These are phyloP conservation scores for Mythimna loreyi DNA, from an alignment of 2,888 invertebrate species.

Conservation along the genomic window DNA sequence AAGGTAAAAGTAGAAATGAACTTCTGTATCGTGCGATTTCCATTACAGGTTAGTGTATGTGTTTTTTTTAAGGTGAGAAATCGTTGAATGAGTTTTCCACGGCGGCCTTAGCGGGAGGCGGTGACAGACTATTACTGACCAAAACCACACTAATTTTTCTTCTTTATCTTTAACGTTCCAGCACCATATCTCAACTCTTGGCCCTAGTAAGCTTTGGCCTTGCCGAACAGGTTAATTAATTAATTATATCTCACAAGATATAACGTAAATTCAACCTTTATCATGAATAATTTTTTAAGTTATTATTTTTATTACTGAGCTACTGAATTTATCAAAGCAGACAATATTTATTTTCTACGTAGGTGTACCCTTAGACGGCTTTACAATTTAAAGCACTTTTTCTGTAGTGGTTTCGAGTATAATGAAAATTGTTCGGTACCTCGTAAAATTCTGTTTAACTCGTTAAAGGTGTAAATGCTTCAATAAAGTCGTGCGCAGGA, in stretches of 20 bases:
- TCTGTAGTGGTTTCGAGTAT: constrained; percentile 7
- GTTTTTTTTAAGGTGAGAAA: no score
- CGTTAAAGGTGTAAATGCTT: neutral
- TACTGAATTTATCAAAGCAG: constrained; percentile 1
- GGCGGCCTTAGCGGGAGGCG: no score
- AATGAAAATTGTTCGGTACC: constrained; percentile 7
- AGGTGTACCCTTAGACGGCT: neutral
- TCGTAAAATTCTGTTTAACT: constrained; percentile 19
- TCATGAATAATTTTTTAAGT: neutral
- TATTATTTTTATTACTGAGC: neutral
- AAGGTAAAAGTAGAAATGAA: no score
- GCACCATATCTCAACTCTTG: no score
- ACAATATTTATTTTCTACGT: neutral
- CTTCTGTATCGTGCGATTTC: no score
- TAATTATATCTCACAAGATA: neutral
- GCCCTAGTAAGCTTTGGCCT: no score
- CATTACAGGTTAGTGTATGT: no score
- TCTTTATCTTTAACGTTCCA: no score
- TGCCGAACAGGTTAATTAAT: no score
- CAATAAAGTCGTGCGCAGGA: neutral
- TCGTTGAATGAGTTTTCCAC: no score
- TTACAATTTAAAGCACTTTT: constrained; percentile 8
- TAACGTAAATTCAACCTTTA: neutral
- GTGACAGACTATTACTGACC: no score
- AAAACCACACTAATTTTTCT: no score